Evolutionary conservation across 1,140 invertebrate genomes (phyloP).

Genomic region (Diabrotica virgifera): DNA sequence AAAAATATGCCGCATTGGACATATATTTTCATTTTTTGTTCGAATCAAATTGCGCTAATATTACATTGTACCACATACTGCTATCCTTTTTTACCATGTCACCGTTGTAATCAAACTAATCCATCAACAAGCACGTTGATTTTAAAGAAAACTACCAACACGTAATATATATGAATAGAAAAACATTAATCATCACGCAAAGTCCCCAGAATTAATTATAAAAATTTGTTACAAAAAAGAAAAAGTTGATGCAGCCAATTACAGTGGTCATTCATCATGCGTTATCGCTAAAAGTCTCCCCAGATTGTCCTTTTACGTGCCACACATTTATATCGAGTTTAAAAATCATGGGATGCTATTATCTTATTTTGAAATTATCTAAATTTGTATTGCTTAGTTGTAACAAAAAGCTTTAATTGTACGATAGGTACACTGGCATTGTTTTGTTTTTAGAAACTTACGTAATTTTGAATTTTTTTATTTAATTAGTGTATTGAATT

Average conservation of each 20-base stretch:
- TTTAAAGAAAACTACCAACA: slow-evolving; percentile 10
- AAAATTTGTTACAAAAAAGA: slow-evolving; percentile 2
- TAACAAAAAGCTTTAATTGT: too few species aligned
- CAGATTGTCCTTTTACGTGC: slow-evolving; percentile 18
- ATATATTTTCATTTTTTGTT: too few species aligned
- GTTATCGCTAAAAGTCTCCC: slow-evolving; percentile 23
- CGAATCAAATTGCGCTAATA: too few species aligned
- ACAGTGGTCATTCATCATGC: slow-evolving; percentile 27
- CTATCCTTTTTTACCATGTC: background rate
- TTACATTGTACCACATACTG: too few species aligned
- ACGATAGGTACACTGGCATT: too few species aligned
- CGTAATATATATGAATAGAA: slow-evolving; percentile 17
- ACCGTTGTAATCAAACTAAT: slow-evolving; percentile 2
- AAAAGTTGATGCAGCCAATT: slow-evolving; percentile 20
- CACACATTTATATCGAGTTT: background rate
- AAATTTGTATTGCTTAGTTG: too few species aligned
- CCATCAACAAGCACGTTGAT: slow-evolving; percentile 7
- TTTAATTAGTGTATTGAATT: too few species aligned
- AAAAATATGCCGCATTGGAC: too few species aligned
- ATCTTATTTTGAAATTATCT: too few species aligned
- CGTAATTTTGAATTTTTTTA: too few species aligned
- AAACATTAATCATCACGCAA: slow-evolving; percentile 12
- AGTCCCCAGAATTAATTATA: background rate
- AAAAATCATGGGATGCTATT: too few species aligned
- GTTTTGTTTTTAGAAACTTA: too few species aligned